Percentiles rank a stretch among this genome's conserved stretches.
Conservation (phyloP, 2,797 vertebrate genomes). For the Myioborus melanocephalus region DNA sequence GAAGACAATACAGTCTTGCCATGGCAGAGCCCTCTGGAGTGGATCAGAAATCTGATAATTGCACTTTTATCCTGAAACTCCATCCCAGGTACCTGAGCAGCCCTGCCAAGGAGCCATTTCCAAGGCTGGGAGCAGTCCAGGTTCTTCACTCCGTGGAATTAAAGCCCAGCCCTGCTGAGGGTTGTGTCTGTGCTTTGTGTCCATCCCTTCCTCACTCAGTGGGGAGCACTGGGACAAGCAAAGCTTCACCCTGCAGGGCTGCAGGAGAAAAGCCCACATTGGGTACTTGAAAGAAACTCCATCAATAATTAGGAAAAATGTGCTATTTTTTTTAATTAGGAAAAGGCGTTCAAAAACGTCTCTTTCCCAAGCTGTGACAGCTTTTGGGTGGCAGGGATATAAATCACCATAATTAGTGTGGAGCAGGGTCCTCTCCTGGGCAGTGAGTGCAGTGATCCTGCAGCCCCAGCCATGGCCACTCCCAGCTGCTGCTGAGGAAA, state of each 20-base stretch:
- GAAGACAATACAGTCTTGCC: background rate
- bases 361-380: background rate
- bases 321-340: background rate
- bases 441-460: background rate
- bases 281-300: background rate
- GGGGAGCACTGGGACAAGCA: background rate
- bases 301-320: background rate
- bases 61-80: background rate
- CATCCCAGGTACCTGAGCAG: background rate
- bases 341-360: background rate
- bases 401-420: background rate
- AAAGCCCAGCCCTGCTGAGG: background rate
- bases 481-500: background rate
- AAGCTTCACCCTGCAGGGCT: background rate
- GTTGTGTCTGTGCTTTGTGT: background rate
- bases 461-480: background rate
- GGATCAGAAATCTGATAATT: background rate
- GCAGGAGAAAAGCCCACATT: background rate
- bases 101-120: background rate
- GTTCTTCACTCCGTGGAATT: background rate
- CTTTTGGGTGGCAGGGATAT: background rate
- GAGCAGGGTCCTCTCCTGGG: background rate
- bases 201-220: background rate
- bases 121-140: background rate
- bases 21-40: background rate